Base-by-base conservation (phyloP, 2,113 vertebrate species). In the Stegastes partitus region DNA sequence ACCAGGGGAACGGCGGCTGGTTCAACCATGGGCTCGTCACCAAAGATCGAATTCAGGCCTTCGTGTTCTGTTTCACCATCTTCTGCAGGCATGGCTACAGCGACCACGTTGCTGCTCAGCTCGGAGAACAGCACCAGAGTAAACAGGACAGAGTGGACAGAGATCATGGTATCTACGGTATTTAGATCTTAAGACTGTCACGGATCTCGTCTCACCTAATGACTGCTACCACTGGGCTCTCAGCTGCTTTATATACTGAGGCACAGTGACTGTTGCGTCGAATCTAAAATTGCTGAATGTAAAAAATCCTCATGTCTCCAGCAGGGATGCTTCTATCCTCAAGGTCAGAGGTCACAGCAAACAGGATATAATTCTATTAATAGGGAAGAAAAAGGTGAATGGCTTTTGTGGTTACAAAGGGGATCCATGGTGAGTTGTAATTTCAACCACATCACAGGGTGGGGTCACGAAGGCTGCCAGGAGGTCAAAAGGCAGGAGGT, bases 71-170 rank as follows among this genome's bases (percentile, higher is more conserved):
- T 59, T 10, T 21, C 39, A 57, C 91, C 87, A 3, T 96, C 95
- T 34, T 95, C 96, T 28, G 90, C 85, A 34, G 96, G 92, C 54
- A 95, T 90, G 56, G 96, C 95, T 45, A 88, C 68, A 15, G 95
- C 90, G 69, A 91, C 84, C 28, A 89, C 92, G 89, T 84, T 77
- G 22, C 93, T 78, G 84, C 93, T 93, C 74, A 95, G 93, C 93
- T 95, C 94, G 51, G 96, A 94, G 88, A 97, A 93, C 62, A 99
- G 91, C 90, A 93, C 94, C 28, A 97, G 80, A 56, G 90, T 90
- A 22, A 96, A 87, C 59, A 97, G 77, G 76, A 96, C 22, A 0
- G 88, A 87, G 53, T 84, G 94, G 21, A 91, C 80, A 54, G 95
- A 95, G 69, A 90, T 82, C 91, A 83, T 96, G 93, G 92, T 95